Evolutionary conservation across 2,888 invertebrate species (phyloP).

Genomic region (Plagiodera versicolora): DNA sequence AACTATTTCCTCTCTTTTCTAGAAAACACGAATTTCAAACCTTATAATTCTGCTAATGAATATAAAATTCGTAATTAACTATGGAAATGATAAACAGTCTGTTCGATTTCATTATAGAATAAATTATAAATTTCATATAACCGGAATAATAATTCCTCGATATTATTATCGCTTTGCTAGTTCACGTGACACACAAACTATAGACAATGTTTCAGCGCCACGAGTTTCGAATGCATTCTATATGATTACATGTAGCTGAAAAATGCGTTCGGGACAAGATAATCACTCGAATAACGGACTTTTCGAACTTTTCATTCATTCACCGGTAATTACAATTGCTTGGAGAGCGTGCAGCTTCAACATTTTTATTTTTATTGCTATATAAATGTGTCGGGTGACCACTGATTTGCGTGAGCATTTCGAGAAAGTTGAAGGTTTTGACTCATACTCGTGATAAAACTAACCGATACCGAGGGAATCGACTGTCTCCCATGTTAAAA

Average conservation of each 20-base stretch:
- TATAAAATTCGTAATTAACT: too few relatives aligned
- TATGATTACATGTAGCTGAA: neutral
- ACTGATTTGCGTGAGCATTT: neutral
- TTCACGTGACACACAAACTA: too few relatives aligned
- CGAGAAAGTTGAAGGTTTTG: neutral
- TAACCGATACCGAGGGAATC: neutral
- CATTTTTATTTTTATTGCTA: constrained; percentile 3
- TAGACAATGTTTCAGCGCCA: neutral
- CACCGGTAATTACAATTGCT: constrained; percentile 5
- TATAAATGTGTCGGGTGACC: neutral
- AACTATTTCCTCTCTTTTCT: too few relatives aligned
- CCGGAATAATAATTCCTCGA: too few relatives aligned
- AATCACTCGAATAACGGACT: constrained; percentile 9
- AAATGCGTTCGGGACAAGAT: constrained; percentile 12
- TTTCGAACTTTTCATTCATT: neutral
- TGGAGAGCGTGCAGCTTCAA: constrained; percentile 3
- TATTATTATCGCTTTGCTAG: too few relatives aligned
- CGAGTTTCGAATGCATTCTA: neutral
- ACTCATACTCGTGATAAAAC: neutral
- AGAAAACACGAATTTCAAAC: too few relatives aligned
- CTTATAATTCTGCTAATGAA: too few relatives aligned
- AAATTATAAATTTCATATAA: too few relatives aligned
- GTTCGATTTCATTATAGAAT: too few relatives aligned
- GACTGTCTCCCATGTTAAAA: too few relatives aligned
- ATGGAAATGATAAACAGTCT: too few relatives aligned